Evolutionary conservation across 1,140 invertebrate species (phyloP), one percentile per base, ranked within the genome.

Genomic region (Campoletis sonorensis): DNA sequence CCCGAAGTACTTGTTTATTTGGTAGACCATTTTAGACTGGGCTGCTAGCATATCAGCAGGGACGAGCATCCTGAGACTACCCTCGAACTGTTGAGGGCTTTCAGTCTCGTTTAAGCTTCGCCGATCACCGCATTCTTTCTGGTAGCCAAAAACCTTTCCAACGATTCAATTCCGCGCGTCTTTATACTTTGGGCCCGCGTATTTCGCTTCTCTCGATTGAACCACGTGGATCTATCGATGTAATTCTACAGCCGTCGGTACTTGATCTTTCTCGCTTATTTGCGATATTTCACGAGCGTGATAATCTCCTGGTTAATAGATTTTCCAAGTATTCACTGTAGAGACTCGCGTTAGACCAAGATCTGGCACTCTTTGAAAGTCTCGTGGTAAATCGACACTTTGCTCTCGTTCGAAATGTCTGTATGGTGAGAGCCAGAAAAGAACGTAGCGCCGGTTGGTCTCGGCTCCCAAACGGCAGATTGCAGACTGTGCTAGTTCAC

Each of bases 1-100:
- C 23, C 95, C 96, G 90, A 97, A 98, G 89, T 98, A 99, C 90
- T 98, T 98, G 92, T 98, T 98, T 86, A 99, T 94, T 91, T 99
- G 98, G 91, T 98, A 98, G 58, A 98, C 93, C 94, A 98, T 97
- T 90, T 97, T 96, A 83, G 96, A 96, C 90, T 97, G 96, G 61
- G 96, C 95, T 82, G 95, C 95, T 92, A 97, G 94, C 95, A 97
- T 97, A 89, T 97, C 96, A 87, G 95, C 94, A 81, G 96, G 96
- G 81, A 97, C 96, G 89, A 97, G 92, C 96, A 97, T 97, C 78
- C 89, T 92, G 70, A 67, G 40, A 27, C n/a, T 45, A 75, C 30
- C 61, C 61, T 15, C 30, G 16, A 58, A 40, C 40, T 27, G 16
- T 30, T 64, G 71, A 75, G 75, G 82, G 76, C 30, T 18, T 27